Evolutionary conservation across 2,113 vertebrate genomes (phyloP).

Genomic region (Heterotilapia buettikoferi): DNA sequence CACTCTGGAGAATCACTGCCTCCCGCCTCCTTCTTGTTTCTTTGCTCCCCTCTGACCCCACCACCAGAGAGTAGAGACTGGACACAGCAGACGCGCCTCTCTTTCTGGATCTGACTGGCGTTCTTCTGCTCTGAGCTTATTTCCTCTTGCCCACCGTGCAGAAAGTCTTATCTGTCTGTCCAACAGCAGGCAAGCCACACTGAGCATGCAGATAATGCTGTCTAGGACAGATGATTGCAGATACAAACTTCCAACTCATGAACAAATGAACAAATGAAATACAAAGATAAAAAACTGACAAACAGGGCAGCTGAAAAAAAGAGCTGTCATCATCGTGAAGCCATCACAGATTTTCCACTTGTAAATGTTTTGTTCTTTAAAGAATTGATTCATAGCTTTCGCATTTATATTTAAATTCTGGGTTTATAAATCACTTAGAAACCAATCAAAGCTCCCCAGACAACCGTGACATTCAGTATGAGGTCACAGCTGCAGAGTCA

Average conservation of each 20-base stretch:
- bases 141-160: not conserved
- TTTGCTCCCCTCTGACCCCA: constrained; percentile 7
- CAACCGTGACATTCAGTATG: constrained; percentile 17
- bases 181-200: not conserved
- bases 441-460: not conserved
- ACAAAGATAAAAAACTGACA: not conserved
- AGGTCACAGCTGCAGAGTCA: constrained; percentile 47
- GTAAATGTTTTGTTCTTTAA: not conserved
- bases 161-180: not conserved
- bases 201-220: not conserved
- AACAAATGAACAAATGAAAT: too few species aligned
- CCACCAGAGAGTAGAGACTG: constrained; percentile 38
- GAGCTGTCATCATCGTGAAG: not conserved
- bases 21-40: not conserved
- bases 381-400: not conserved
- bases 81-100: constrained; percentile 22
- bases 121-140: constrained; percentile 40
- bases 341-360: not conserved
- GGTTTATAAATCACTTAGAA: constrained; percentile 9
- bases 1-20: not conserved
- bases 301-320: not conserved
- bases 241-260: constrained; percentile 27
- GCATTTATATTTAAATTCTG: not conserved
- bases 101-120: constrained; percentile 5
- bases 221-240: not conserved